phyloP scores from a whole-genome alignment of 2,113 vertebrate genomes.

The Dasyprocta punctata region DNA sequence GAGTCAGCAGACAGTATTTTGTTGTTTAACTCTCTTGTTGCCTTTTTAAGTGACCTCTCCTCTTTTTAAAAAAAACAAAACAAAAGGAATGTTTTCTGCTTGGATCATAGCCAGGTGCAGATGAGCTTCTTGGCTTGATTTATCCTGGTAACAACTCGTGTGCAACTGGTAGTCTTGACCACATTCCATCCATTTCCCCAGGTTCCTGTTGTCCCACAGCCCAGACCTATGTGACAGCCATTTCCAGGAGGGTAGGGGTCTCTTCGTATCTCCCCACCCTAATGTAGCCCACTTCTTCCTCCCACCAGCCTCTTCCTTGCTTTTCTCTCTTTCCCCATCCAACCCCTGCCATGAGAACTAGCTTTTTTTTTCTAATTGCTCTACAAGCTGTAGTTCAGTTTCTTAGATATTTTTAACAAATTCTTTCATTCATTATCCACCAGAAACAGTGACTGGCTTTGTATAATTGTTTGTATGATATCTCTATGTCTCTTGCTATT shows the following conservation, averaged over 20 bases:
- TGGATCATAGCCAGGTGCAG: conserved; percentile 81
- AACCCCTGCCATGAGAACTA: conserved; percentile 74
- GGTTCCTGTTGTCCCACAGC: conserved; percentile 8
- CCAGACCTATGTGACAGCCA: conserved; percentile 77
- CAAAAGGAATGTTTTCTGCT: conserved; percentile 82
- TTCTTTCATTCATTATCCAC: conserved; percentile 76
- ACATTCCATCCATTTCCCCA: conserved; percentile 79
- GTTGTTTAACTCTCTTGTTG: conserved; percentile 83
- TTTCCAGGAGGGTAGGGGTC: conserved; percentile 72
- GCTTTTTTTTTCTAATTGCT: conserved; percentile 66
- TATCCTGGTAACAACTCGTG: conserved; percentile 83
- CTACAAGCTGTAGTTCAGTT: conserved; percentile 76
- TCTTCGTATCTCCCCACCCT: conserved; percentile 66
- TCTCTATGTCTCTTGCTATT: conserved; percentile 79
- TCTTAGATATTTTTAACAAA: conserved; percentile 77
- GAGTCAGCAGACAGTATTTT: conserved; percentile 83
- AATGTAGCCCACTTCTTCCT: background rate
- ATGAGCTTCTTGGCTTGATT: conserved; percentile 83
- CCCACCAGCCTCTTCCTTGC: background rate
- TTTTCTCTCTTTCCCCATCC: background rate
- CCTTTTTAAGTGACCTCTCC: conserved; percentile 87
- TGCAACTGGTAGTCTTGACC: conserved; percentile 87
- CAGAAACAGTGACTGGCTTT: conserved; percentile 81
- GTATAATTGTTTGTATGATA: conserved; percentile 79
- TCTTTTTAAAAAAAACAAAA: conserved; percentile 60